Percentiles rank a stretch among this genome's conserved stretches.
Conservation (phyloP, 2,797 vertebrate genomes). For the Menidia menidia region DNA sequence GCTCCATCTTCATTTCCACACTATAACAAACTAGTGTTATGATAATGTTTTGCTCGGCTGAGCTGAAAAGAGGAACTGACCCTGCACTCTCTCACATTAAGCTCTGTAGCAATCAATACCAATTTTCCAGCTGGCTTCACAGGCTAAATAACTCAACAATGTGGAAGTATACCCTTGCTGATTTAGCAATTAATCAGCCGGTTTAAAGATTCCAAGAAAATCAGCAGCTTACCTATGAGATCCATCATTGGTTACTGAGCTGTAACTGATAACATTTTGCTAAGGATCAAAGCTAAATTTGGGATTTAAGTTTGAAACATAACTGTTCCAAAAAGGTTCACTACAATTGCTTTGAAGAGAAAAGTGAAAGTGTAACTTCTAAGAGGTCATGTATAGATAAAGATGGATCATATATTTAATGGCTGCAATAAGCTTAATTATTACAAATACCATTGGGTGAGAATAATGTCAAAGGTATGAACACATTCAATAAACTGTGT, state of each 20-base stretch:
- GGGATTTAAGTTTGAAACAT: neutral
- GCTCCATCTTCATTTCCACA: conserved; percentile 1
- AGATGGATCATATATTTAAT: neutral
- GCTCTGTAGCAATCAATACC: conserved; percentile 22
- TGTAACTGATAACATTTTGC: conserved; percentile 4
- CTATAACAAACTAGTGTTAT: neutral
- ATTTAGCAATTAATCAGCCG: conserved; percentile 16
- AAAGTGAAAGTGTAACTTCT: no score
- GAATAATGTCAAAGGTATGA: conserved; percentile 1
- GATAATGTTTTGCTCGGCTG: neutral
- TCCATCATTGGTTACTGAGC: neutral
- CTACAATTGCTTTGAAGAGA: neutral
- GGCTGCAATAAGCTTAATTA: neutral
- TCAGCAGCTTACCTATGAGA: neutral
- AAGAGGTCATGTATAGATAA: neutral
- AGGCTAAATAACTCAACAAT: conserved; percentile 18
- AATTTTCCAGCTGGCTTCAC: conserved; percentile 21
- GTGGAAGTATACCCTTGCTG: conserved; percentile 4
- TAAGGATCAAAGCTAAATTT: neutral
- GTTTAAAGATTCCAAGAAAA: conserved; percentile 5
- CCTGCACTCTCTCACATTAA: neutral
- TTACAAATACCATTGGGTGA: neutral
- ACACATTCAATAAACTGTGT: neutral
- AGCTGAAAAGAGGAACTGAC: conserved; percentile 5
- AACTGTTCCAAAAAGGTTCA: neutral